Conservation (phyloP, 1,140 invertebrate species). For the Andricus grossulariae region DNA sequence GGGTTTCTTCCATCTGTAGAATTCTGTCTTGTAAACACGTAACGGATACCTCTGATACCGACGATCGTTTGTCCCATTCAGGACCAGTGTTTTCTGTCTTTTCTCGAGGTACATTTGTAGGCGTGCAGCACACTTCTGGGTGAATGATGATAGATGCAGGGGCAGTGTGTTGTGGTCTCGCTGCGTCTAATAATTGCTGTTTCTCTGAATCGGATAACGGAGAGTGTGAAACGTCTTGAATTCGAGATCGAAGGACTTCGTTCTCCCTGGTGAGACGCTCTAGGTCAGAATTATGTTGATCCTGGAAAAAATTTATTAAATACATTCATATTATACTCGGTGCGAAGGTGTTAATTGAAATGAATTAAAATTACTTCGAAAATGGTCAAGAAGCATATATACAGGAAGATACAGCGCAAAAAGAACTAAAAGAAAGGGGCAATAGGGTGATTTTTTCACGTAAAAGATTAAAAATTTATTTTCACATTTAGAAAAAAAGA, state of each 20-base stretch:
- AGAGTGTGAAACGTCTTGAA: conserved; percentile 86
- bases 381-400: no score
- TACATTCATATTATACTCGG: neutral
- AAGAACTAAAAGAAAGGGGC: no score
- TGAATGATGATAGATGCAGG: conserved; percentile 79
- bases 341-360: no score
- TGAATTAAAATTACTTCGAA: no score
- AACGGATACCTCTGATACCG: conserved; percentile 91
- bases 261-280: conserved; percentile 84
- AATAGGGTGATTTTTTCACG: no score
- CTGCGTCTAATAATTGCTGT: conserved; percentile 83
- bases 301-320: conserved; percentile 61
- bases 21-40: conserved; percentile 95
- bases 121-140: conserved; percentile 66
- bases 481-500: no score
- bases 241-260: conserved; percentile 81
- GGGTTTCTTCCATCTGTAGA: conserved; percentile 83
- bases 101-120: conserved; percentile 74
- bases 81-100: conserved; percentile 82
- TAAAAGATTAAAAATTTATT: no score
- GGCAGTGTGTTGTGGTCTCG: conserved; percentile 80
- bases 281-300: conserved; percentile 81
- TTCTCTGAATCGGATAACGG: conserved; percentile 89
- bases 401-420: no score
- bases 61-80: conserved; percentile 93